A percentile compares a stretch with the other conserved stretches of the same genome.
Conservation (phyloP, 1,140 invertebrate species). For the Panulirus ornatus region DNA sequence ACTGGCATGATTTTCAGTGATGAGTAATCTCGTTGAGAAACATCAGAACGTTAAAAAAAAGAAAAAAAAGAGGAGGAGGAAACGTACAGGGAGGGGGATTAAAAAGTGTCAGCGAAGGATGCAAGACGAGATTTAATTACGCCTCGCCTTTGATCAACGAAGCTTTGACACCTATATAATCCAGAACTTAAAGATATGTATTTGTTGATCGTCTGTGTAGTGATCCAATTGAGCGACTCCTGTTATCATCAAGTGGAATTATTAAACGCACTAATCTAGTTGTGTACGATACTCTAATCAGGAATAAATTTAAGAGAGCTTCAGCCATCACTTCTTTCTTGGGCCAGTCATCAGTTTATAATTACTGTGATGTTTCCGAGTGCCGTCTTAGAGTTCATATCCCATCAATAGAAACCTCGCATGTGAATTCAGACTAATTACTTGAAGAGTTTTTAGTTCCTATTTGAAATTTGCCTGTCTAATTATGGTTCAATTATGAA, state of each 20-base stretch:
- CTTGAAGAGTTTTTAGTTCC: constrained; percentile 33
- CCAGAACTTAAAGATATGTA: constrained; percentile 17
- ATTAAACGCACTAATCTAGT: constrained; percentile 27
- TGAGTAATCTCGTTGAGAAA: constrained; percentile 3
- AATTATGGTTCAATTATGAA: constrained; percentile 57
- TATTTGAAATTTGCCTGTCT: constrained; percentile 52
- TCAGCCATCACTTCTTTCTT: constrained; percentile 23
- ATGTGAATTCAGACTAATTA: constrained; percentile 56
- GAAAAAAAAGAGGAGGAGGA: not conserved
- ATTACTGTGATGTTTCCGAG: constrained; percentile 12
- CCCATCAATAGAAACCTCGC: constrained; percentile 29
- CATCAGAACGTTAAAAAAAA: not conserved
- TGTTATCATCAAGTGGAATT: constrained; percentile 20
- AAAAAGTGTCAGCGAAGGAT: not conserved
- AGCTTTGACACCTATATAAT: constrained; percentile 25
- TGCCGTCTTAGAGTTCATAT: not conserved
- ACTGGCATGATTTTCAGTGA: not conserved
- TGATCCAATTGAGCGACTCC: constrained; percentile 25
- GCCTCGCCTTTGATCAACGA: constrained; percentile 27
- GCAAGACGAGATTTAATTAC: constrained; percentile 40
- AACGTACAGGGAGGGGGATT: not conserved
- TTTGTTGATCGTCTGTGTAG: constrained; percentile 23
- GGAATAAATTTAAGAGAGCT: constrained; percentile 21
- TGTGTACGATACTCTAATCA: constrained; percentile 13
- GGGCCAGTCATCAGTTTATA: constrained; percentile 23